Conservation (phyloP, 1,140 invertebrate species). For the Lepidostoma basale region DNA sequence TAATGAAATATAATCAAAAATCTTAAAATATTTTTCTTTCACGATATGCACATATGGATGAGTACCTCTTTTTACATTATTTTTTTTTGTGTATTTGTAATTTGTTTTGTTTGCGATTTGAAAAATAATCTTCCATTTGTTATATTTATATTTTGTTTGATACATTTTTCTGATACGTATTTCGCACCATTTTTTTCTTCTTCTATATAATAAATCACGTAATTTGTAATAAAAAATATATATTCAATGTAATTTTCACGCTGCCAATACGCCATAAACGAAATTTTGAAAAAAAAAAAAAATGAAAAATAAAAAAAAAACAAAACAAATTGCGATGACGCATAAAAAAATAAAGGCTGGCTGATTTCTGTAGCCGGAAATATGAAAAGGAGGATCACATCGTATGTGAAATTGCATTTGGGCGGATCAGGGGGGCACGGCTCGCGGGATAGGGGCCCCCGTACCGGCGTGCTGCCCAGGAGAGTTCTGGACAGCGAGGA, state of each 20-base stretch:
- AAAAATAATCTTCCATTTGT: not conserved
- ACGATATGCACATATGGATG: conserved; percentile 15
- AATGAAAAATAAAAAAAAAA: not conserved
- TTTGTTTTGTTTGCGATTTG: conserved; percentile 30
- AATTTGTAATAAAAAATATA: not conserved
- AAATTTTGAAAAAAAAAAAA: not conserved
- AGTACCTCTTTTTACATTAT: conserved; percentile 14
- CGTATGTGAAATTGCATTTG: conserved; percentile 76
- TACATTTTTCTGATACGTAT: conserved; percentile 5
- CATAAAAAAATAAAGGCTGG: conserved; percentile 59
- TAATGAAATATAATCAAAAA: not conserved
- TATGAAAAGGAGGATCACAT: conserved; percentile 72
- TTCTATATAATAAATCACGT: too few relatives aligned
- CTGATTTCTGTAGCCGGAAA: conserved; percentile 67
- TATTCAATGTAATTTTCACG: conserved; percentile 4
- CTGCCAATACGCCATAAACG: not conserved
- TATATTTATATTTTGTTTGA: not conserved
- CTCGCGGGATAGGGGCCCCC: not conserved
- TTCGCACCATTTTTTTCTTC: not conserved
- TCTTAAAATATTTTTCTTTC: not conserved
- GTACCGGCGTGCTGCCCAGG: conserved; percentile 16
- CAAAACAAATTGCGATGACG: conserved; percentile 38
- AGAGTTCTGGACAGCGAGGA: conserved; percentile 34
- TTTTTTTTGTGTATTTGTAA: conserved; percentile 28
- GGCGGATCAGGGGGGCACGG: conserved; percentile 35